These are phyloP conservation scores for Sinocyclocheilus maitianheensis DNA, from an alignment of 2,113 vertebrate species.

Conservation along the genomic window DNA sequence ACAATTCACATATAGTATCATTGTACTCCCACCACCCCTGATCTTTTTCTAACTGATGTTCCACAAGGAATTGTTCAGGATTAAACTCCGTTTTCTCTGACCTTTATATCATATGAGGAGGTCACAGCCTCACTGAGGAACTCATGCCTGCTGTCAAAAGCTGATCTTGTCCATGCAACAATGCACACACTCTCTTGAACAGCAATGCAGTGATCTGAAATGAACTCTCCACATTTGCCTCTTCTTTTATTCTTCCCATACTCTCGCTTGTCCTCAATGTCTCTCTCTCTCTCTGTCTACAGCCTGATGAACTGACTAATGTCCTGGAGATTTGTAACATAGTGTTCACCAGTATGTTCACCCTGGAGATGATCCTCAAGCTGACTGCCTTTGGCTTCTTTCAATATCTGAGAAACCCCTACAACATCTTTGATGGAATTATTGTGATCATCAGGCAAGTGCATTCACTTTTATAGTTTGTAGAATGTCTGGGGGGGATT, in stretches of 20 bases:
- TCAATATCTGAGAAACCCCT: conserved; percentile 92
- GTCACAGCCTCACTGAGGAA: neutral
- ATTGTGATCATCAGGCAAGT: conserved; percentile 97
- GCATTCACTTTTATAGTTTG: neutral
- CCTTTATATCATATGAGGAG: conserved; percentile 8
- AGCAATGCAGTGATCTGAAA: conserved; percentile 26
- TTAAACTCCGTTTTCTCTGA: conserved; percentile 16
- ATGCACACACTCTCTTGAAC: neutral
- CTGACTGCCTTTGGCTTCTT: conserved; percentile 94
- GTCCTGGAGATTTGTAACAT: conserved; percentile 98
- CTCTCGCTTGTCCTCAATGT: neutral
- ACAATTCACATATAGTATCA: neutral
- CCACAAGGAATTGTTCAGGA: conserved; percentile 8
- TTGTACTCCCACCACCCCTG: neutral
- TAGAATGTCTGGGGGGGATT: neutral
- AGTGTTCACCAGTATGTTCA: conserved; percentile 98
- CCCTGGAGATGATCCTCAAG: conserved; percentile 97
- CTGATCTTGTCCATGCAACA: conserved; percentile 5
- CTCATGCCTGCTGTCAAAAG: neutral
- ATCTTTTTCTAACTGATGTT: neutral
- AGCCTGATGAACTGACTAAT: conserved; percentile 96
- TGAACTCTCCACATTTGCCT: neutral
- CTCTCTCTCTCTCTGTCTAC: conserved; percentile 28
- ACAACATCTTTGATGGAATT: conserved; percentile 97
- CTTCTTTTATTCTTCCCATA: neutral